Evolutionary conservation across 2,113 vertebrate species (phyloP), one percentile per base, ranked within the genome.

Genomic region (Lampris incognitus): DNA sequence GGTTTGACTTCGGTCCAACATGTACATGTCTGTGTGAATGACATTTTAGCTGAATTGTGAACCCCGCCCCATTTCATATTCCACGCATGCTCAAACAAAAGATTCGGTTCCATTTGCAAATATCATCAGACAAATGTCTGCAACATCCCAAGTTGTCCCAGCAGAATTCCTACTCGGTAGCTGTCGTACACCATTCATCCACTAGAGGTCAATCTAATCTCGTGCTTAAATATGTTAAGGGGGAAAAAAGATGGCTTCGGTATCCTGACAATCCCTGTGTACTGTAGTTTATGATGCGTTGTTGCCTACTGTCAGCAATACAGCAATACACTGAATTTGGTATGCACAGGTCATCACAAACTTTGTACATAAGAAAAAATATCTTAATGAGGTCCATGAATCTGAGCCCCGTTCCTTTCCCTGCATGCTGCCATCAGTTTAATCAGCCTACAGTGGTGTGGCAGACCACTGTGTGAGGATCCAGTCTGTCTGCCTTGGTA

Each of bases 191-290:
- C 44, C 0, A 0, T 39, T 36, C 1, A 10, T 0, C 88, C 92
- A 89, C 83, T 82, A 89, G 91, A 89, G 50, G 79, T 54, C 85
- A 66, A 0, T 48, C 72, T 77, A 61, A 52, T 2, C 81, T 69
- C 83, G 81, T 11, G n/a, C 4, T 71, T 74, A 38, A 67, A 48
- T 48, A 41, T n/a, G 36, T 10, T 51, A 24, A 24, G 24, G 24
- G 24, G 24, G 24, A 24, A 24, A 24, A 24, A 24, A 24, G 24
- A 24, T 24, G 24, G 24, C 24, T 24, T 24, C 24, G 24, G 24
- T 24, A 24, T 24, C 24, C 24, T 24, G 24, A 24, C 0, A 24
- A 24, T 24, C 24, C 0, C 24, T 24, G 24, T 24, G 24, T 24
- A 24, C 24, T 24, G 24, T 24, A 24, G 24, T 24, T 24, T 24